Evolutionary conservation across 1,140 invertebrate species (phyloP).

Genomic region (Thrips palmi): DNA sequence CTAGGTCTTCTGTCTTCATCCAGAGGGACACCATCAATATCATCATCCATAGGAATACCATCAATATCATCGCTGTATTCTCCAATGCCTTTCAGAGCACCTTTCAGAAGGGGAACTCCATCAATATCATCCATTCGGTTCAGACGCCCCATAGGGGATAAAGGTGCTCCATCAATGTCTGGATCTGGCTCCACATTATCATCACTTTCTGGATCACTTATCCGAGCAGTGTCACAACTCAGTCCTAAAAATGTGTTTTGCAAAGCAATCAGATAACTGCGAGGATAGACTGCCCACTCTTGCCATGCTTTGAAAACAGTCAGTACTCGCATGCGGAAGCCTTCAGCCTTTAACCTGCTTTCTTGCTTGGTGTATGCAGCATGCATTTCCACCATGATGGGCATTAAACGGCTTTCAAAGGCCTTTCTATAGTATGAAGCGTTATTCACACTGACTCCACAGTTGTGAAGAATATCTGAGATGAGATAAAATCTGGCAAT

Average conservation of each 20-base stretch:
- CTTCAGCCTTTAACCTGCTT: constrained; percentile 83
- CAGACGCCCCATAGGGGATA: constrained; percentile 37
- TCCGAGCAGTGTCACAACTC: constrained; percentile 18
- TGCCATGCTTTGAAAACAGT: constrained; percentile 92
- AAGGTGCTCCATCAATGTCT: constrained; percentile 46
- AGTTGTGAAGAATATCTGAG: constrained; percentile 95
- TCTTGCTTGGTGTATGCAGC: constrained; percentile 60
- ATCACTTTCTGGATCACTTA: constrained; percentile 22
- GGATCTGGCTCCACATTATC: constrained; percentile 22
- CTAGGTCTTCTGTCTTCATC: constrained; percentile 17
- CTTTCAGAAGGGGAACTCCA: constrained; percentile 57
- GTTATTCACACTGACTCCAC: constrained; percentile 87
- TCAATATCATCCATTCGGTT: constrained; percentile 56
- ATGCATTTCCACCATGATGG: constrained; percentile 74
- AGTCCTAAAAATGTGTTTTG: constrained; percentile 81
- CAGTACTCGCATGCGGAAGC: constrained; percentile 91
- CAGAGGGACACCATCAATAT: constrained; percentile 15
- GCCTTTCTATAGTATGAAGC: constrained; percentile 89
- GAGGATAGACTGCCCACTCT: constrained; percentile 93
- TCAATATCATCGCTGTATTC: constrained; percentile 57
- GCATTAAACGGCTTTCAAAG: constrained; percentile 72
- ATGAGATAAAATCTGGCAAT: constrained; percentile 87
- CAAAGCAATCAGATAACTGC: constrained; percentile 76
- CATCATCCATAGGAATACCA: constrained; percentile 50
- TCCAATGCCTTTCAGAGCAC: constrained; percentile 29